phyloP scores from a whole-genome alignment of 2,113 vertebrate genomes.

The Romanogobio albipinnatus region DNA sequence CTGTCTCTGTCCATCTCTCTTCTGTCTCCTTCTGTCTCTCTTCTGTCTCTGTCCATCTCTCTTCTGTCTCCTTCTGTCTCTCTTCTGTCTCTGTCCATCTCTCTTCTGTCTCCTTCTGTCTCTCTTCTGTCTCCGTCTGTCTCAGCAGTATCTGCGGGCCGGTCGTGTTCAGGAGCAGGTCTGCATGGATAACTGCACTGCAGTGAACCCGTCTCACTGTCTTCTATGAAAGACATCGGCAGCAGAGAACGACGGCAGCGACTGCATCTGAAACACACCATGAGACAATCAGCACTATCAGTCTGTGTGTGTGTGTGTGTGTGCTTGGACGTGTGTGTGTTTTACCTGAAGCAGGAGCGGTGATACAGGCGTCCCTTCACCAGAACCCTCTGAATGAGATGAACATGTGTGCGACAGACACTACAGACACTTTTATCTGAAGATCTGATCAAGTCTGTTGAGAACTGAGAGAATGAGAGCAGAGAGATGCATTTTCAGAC shows the following conservation, averaged over 20 bases:
- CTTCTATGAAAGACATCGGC: constrained; percentile 84
- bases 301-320: background rate
- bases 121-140: background rate
- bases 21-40: background rate
- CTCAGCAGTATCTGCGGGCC: background rate
- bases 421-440: constrained; percentile 74
- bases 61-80: background rate
- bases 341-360: constrained; percentile 92
- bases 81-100: background rate
- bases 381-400: constrained; percentile 93
- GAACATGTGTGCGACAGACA: constrained; percentile 88
- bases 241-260: constrained; percentile 91
- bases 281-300: background rate
- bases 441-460: constrained; percentile 52
- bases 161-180: background rate
- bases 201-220: constrained; percentile 48
- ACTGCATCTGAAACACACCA: constrained; percentile 80
- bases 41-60: background rate
- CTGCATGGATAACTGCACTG: constrained; percentile 10
- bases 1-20: background rate
- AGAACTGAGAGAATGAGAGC: constrained; percentile 31
- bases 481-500: background rate
- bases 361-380: constrained; percentile 92
- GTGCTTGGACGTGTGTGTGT: background rate
- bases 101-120: background rate